phyloP scores from a whole-genome alignment of 2,888 invertebrate genomes.

The Cistogaster globosa region DNA sequence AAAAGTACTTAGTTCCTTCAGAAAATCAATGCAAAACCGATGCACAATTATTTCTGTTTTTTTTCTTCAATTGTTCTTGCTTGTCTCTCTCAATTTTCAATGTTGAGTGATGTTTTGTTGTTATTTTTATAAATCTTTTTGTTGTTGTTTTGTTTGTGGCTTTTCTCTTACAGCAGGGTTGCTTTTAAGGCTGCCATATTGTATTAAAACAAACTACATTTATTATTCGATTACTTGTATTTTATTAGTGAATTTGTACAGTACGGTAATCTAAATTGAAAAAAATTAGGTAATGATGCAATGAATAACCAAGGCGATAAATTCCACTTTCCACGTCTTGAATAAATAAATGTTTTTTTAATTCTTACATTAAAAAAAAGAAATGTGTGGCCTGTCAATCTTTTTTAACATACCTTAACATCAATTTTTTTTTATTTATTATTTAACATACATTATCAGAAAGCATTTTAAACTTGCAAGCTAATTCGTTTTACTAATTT shows the following conservation, averaged over 20 bases:
- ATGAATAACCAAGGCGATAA: no score
- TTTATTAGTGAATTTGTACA: not conserved
- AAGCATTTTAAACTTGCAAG: no score
- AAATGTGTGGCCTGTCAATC: no score
- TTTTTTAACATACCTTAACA: no score
- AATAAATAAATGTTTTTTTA: no score
- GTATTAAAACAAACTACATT: not conserved
- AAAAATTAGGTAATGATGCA: no score
- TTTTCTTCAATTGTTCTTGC: constrained; percentile 31
- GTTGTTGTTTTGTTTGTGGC: not conserved
- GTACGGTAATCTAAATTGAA: not conserved
- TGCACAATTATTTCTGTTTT: constrained; percentile 48
- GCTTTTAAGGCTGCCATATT: constrained; percentile 50
- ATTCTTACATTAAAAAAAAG: no score
- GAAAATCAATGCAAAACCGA: constrained; percentile 63
- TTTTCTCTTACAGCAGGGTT: constrained; percentile 32
- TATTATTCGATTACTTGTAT: not conserved
- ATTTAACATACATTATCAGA: no score
- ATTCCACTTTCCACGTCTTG: no score
- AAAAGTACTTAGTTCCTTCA: constrained; percentile 11
- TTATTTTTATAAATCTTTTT: constrained; percentile 25
- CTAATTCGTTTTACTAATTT: no score
- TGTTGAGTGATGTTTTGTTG: constrained; percentile 36
- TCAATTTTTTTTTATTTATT: no score
- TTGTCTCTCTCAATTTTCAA: constrained; percentile 29